Base-by-base conservation (phyloP, 1,140 invertebrate genomes). In the Trigoniulus corallinus region DNA sequence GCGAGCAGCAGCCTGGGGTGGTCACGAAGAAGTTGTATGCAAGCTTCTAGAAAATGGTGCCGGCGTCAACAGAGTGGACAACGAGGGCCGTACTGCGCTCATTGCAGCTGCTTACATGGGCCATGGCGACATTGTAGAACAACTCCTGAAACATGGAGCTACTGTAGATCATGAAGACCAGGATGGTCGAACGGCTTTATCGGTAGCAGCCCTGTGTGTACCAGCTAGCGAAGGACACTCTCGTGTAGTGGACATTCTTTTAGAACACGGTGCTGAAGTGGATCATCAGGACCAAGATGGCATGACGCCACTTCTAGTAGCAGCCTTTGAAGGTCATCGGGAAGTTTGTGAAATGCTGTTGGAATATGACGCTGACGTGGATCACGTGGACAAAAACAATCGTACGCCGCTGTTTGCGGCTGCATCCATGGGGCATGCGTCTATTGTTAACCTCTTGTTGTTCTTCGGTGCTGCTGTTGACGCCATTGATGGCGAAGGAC, bases 391-490 rank as follows among this genome's bases (percentile, higher is more conserved):
- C 58, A 74, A 77, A 45, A 80, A 79, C 50, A 81, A 82, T 1
- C 68, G 84, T 27, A 86, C 82, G 7, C 82, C 85, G 0, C 64
- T 91, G 34, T 64, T 72, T 74, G 84, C 84, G 4, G 84, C 85
- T 3, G 84, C 84, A 4, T 86, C 83, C 15, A 87, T 86, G 76
- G 85, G 85, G 1, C 84, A 89, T 63, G 76, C 81, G 4, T 72
- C 76, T 18, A 82, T 89, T 22, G 84, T 89, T 1, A 76, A 79
- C 39, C 67, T 87, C 37, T 65, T 91, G 23, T 67, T 92, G 25
- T 88, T 88, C 65, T 88, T 85, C 84, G 85, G 86, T 22, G 86
- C 84, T 57, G 84, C 84, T 60, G 82, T 88, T 21, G 86, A 91
- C 66, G 81, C 81, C 50, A 88, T 91, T 61, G 88, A 92, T 63